A percentile compares a stretch with the other conserved stretches of the same genome.
Evolutionary conservation across 2,888 invertebrate species (phyloP).

Genomic region (Leucoma salicis): DNA sequence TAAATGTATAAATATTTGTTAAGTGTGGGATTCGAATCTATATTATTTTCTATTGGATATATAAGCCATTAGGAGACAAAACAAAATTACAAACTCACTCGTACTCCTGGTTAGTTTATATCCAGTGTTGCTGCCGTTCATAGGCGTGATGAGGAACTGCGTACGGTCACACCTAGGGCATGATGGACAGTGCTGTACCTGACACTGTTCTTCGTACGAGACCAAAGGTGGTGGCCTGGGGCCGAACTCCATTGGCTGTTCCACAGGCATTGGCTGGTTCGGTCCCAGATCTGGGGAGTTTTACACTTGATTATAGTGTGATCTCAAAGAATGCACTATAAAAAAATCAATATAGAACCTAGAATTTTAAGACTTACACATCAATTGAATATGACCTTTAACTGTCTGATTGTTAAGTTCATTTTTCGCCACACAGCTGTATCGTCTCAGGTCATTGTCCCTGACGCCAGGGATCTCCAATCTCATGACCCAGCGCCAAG

Average conservation of each 20-base stretch:
- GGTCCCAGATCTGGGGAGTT: slow-evolving; percentile 52
- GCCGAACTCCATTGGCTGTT: slow-evolving; percentile 68
- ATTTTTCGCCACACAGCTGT: slow-evolving; percentile 93
- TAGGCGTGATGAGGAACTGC: slow-evolving; percentile 63
- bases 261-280: slow-evolving; percentile 46
- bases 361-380: slow-evolving; percentile 44
- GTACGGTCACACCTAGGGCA: slow-evolving; percentile 71
- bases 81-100: slow-evolving; percentile 44
- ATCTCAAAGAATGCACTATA: not conserved
- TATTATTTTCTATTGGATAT: too few species aligned
- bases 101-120: slow-evolving; percentile 67
- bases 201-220: slow-evolving; percentile 73
- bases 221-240: slow-evolving; percentile 64
- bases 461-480: slow-evolving; percentile 88
- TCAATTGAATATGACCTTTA: slow-evolving; percentile 81
- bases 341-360: too few species aligned
- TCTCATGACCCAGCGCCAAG: slow-evolving; percentile 88
- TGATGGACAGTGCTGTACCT: slow-evolving; percentile 68
- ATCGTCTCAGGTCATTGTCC: slow-evolving; percentile 86
- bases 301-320: not conserved
- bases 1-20: too few species aligned
- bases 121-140: slow-evolving; percentile 81
- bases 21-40: too few species aligned
- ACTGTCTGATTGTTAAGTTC: slow-evolving; percentile 90
- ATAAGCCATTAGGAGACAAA: too few species aligned